These are phyloP conservation scores for Acrocephalus kingi DNA, from an alignment of 2,113 vertebrate genomes.

Conservation along the genomic window DNA sequence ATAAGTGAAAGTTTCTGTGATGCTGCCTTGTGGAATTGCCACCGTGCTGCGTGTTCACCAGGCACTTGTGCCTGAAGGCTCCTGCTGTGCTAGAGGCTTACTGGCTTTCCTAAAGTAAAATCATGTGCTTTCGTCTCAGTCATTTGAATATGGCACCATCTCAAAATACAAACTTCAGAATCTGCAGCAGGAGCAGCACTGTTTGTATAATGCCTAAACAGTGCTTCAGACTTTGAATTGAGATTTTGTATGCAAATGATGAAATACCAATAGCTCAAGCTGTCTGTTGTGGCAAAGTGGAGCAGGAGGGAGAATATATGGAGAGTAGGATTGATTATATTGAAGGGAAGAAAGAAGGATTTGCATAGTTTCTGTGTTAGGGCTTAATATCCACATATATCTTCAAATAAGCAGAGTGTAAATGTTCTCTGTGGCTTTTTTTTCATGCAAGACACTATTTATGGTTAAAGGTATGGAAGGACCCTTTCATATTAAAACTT, in stretches of 20 bases:
- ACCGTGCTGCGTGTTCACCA: fast-evolving
- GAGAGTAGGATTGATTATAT: neutral
- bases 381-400: neutral
- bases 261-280: neutral
- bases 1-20: neutral
- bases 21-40: neutral
- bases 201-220: neutral
- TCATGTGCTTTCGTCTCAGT: neutral
- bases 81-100: neutral
- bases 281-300: neutral
- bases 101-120: neutral
- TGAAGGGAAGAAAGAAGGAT: constrained; percentile 8
- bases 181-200: neutral
- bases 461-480: constrained; percentile 38
- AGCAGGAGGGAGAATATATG: neutral
- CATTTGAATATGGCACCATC: neutral
- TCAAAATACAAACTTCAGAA: neutral
- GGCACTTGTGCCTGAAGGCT: neutral
- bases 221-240: neutral
- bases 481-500: constrained; percentile 37
- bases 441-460: neutral
- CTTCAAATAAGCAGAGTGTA: neutral
- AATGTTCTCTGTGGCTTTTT: constrained; percentile 11
- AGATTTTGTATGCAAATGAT: neutral
- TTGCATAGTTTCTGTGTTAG: constrained; percentile 15